Percentiles rank a stretch among this genome's conserved stretches.
phyloP scores from a whole-genome alignment of 2,113 vertebrate genomes.

The Xerus inauris region DNA sequence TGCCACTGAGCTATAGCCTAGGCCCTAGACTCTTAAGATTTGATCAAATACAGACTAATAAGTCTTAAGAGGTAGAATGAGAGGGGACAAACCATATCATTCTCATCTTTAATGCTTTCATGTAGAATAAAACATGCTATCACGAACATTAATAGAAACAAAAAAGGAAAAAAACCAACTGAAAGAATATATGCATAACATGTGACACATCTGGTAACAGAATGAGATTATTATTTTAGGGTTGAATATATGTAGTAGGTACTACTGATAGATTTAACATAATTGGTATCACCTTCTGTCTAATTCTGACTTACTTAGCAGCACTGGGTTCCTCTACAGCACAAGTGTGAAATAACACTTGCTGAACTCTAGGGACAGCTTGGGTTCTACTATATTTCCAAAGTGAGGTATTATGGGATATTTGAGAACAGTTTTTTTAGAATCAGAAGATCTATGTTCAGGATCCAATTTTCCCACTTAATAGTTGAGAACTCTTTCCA shows the following conservation, averaged over 20 bases:
- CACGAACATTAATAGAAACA: slow-evolving; percentile 27
- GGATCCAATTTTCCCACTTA: slow-evolving; percentile 1
- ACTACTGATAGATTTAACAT: slow-evolving; percentile 38
- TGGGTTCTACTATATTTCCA: not conserved
- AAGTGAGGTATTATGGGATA: not conserved
- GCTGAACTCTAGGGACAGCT: not conserved
- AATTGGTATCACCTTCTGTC: not conserved
- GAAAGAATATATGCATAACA: slow-evolving; percentile 45
- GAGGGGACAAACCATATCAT: not conserved
- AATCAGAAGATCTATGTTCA: not conserved
- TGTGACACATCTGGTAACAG: not conserved
- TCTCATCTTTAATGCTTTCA: slow-evolving; percentile 42
- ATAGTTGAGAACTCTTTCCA: not conserved
- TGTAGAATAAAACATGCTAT: slow-evolving; percentile 28
- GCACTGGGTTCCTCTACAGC: not conserved
- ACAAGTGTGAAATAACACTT: not conserved
- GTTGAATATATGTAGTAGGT: not conserved
- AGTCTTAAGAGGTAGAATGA: not conserved
- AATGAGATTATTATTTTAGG: not conserved
- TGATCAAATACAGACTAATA: slow-evolving; percentile 18
- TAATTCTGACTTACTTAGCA: not conserved
- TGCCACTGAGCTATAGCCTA: too few relatives aligned
- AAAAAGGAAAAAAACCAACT: not conserved
- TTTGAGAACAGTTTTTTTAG: not conserved
- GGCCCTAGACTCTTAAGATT: slow-evolving; percentile 30